Base-by-base conservation (phyloP, 1,140 invertebrate genomes). In the Uloborus diversus region DNA sequence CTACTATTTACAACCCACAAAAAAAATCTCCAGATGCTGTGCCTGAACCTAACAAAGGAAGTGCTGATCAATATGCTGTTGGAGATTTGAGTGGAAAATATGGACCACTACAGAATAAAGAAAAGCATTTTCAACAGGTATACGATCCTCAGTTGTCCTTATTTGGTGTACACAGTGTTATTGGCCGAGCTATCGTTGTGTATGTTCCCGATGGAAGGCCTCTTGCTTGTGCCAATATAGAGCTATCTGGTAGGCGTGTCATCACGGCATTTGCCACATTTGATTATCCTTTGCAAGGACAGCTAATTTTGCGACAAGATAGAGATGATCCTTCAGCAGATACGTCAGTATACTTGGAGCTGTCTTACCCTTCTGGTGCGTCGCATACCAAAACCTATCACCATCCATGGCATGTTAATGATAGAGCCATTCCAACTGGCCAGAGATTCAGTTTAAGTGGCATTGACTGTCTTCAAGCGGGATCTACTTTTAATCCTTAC, bases 51-150 rank as follows among this genome's bases (percentile, higher is more conserved):
- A 66, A 61, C 33, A 79, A 82, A 57, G 84, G 83, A 25, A 95
- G 94, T 5, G 93, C 94, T 86, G 94, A 97, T 85, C 92, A 94
- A 84, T 97, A 96, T 84, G 90, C 93, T 1, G 86, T 96, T 13
- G 95, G 95, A 0, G 96, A 98, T 87, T 86, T 98, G 4, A 94
- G 94, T 69, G 94, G 95, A 11, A 98, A 98, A 87, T 91, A 89
- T 83, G 90, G 90, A 28, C 80, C 82, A 4, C 82, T 89, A 9
- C 42, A 69, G 47, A 59, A 56, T 35, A 30, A 32, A 59, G 32
- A 81, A 28, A 59, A 80, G 30, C 33, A 82, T 80, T 82, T 84
- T 61, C 71, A 84, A 80, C 81, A 82, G 64, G 81, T 82, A n/a
- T 76, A 79, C 90, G 96, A 98, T 86, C 89, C 91, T 4, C 95